A percentile compares a stretch with the other conserved stretches of the same genome.
phyloP scores from a whole-genome alignment of 2,797 vertebrate genomes.

The Bryconaethiops microstoma region DNA sequence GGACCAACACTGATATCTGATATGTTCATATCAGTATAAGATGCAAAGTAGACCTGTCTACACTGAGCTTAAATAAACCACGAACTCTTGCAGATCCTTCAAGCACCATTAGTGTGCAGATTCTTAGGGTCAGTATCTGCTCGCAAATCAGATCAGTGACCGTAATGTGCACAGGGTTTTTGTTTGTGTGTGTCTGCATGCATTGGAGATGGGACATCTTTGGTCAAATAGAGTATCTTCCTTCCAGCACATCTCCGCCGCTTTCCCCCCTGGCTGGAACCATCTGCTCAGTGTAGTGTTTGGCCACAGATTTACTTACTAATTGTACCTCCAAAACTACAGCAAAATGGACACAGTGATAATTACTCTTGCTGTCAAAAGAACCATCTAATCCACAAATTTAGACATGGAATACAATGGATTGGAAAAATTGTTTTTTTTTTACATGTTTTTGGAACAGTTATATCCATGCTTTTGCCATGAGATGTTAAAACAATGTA shows the following conservation, averaged over 20 bases:
- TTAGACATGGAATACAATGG: too few relatives aligned
- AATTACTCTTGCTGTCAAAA: neutral
- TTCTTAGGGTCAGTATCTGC: neutral
- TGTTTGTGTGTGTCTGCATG: conserved; percentile 1
- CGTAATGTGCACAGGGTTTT: neutral
- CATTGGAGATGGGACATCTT: conserved; percentile 37
- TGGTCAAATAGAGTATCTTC: conserved; percentile 59
- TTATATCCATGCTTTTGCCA: too few relatives aligned
- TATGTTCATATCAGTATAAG: neutral
- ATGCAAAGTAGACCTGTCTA: neutral
- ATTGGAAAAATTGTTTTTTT: too few relatives aligned
- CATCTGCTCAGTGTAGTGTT: conserved; percentile 76
- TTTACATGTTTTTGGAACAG: too few relatives aligned
- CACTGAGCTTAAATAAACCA: neutral
- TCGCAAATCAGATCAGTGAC: conserved; percentile 12
- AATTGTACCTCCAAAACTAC: conserved; percentile 40
- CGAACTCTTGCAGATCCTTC: neutral
- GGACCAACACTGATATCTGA: neutral
- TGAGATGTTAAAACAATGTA: too few relatives aligned
- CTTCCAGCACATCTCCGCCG: conserved; percentile 52
- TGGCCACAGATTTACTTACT: conserved; percentile 63
- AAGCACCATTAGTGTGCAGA: neutral
- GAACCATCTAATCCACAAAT: neutral
- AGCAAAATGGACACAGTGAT: neutral
- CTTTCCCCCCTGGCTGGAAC: conserved; percentile 15